Evolutionary conservation across 2,113 vertebrate genomes (phyloP).

Genomic region (Muscicapa adusta): DNA sequence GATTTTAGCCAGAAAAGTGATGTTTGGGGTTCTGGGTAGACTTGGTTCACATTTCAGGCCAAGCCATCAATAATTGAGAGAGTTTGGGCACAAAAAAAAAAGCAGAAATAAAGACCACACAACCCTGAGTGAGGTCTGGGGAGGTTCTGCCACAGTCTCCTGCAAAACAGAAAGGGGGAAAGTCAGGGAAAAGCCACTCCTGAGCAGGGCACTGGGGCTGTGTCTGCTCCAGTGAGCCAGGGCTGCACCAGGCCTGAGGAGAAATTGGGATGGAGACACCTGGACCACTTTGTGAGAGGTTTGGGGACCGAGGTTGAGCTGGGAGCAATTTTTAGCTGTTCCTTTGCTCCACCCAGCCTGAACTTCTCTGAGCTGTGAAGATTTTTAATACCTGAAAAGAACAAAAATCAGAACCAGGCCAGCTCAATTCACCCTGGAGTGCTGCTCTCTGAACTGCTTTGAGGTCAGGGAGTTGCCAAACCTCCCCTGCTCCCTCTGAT

Average conservation of each 20-base stretch:
- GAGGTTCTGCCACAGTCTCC: not conserved
- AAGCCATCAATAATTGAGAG: not conserved
- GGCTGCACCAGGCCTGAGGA: not conserved
- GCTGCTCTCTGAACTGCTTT: not conserved
- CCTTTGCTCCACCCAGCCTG: not conserved
- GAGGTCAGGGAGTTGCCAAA: constrained; percentile 20
- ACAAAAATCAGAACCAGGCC: not conserved
- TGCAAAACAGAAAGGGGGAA: not conserved
- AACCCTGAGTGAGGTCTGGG: not conserved
- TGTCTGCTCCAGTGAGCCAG: rapidly evolving
- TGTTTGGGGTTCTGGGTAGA: not conserved
- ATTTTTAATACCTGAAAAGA: not conserved
- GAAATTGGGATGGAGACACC: not conserved
- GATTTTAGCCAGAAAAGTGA: not conserved
- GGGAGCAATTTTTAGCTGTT: not conserved
- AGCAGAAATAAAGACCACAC: not conserved
- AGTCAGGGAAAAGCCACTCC: not conserved
- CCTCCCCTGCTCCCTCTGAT: not conserved
- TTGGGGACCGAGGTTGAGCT: not conserved
- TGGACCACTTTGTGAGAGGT: not conserved
- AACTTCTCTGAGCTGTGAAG: not conserved
- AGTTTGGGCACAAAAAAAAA: not conserved
- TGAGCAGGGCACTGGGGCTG: not conserved
- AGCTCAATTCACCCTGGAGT: not conserved
- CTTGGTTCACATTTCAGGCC: not conserved